A percentile compares a stretch with the other conserved stretches of the same genome.
Conservation (phyloP, 1,140 invertebrate species). For the Procambarus clarkii region DNA sequence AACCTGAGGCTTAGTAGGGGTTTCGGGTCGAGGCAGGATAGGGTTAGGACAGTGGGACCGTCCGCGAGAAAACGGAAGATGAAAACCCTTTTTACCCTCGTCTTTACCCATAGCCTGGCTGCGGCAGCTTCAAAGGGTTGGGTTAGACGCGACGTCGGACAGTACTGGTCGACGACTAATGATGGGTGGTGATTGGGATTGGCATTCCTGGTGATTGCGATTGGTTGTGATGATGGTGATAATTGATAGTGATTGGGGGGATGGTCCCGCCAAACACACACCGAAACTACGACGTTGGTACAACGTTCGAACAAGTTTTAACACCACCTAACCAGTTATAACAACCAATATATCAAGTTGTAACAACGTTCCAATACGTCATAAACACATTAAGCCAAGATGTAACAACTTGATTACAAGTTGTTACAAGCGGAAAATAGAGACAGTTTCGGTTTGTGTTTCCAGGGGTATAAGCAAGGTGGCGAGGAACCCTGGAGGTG, state of each 20-base stretch:
- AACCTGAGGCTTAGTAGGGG: background rate
- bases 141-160: background rate
- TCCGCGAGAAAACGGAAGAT: background rate
- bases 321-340: no score
- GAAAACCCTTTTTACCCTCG: background rate
- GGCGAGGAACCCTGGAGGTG: background rate
- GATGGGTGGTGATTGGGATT: background rate
- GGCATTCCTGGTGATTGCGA: background rate
- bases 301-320: no score
- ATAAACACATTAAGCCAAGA: no score
- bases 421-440: no score
- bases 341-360: no score
- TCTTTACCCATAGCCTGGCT: background rate
- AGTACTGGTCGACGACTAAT: background rate
- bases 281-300: no score
- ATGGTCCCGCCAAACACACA: no score
- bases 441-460: no score
- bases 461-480: no score
- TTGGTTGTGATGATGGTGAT: background rate
- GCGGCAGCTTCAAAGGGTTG: conserved; percentile 5
- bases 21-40: background rate
- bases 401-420: no score
- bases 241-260: background rate
- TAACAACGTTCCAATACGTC: no score
- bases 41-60: background rate